Conservation (phyloP, 2,888 invertebrate genomes). For the Chelonus formosanus region DNA sequence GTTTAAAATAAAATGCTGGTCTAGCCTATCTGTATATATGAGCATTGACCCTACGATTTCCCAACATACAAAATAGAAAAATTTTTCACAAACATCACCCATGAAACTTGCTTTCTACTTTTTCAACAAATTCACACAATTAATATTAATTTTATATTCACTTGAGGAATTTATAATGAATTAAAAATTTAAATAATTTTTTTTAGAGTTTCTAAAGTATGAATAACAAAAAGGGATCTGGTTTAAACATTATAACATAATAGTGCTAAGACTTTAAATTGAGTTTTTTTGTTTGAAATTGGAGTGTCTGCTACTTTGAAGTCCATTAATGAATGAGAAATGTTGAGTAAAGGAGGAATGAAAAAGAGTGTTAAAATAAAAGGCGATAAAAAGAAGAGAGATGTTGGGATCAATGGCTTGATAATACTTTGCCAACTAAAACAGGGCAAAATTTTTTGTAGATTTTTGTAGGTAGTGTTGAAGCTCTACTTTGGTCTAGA, state of each 20-base stretch:
- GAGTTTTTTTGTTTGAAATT: constrained; percentile 17
- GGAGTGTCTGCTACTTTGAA: constrained; percentile 20
- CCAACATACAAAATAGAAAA: too few species aligned
- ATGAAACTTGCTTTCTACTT: too few species aligned
- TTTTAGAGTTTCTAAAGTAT: too few species aligned
- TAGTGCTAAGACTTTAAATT: constrained; percentile 14
- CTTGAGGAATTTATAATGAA: too few species aligned
- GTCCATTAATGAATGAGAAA: constrained; percentile 22
- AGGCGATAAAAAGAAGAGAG: constrained; percentile 3
- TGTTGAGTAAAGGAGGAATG: constrained; percentile 14
- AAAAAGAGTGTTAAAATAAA: constrained; percentile 7
- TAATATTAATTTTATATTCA: background rate
- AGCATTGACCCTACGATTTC: too few species aligned
- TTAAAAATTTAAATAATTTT: too few species aligned
- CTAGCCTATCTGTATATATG: too few species aligned
- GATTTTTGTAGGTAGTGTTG: constrained; percentile 3
- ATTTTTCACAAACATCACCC: too few species aligned
- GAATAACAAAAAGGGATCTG: too few species aligned
- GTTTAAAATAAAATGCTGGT: too few species aligned
- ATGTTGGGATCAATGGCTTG: background rate
- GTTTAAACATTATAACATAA: too few species aligned
- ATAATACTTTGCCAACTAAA: constrained; percentile 12
- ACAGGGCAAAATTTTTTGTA: constrained; percentile 4
- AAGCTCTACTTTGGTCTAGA: background rate
- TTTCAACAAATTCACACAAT: too few species aligned